These are phyloP conservation scores for Sinopyrophorus schimmeli DNA, from an alignment of 2,888 invertebrate genomes.

Conservation along the genomic window DNA sequence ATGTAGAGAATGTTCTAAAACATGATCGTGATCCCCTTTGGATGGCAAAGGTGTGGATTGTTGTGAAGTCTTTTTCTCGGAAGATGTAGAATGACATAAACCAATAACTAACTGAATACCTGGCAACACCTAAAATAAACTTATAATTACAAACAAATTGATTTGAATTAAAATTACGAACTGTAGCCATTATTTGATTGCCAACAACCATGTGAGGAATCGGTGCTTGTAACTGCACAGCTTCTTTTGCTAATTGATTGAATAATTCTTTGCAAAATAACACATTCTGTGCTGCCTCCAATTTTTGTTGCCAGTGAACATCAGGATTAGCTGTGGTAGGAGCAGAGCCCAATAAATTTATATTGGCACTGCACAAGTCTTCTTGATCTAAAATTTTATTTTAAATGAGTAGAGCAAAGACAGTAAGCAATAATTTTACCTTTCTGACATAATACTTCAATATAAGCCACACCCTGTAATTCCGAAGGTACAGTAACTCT, in stretches of 20 bases:
- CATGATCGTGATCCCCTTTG: constrained; percentile 87
- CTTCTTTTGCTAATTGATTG: constrained; percentile 91
- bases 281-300: constrained; percentile 97
- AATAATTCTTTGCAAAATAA: constrained; percentile 96
- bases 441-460: constrained; percentile 93
- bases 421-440: constrained; percentile 59
- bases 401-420: no score
- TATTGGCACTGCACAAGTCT: constrained; percentile 81
- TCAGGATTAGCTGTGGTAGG: constrained; percentile 74
- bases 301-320: constrained; percentile 91
- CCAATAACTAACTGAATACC: constrained; percentile 92
- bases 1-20: constrained; percentile 94
- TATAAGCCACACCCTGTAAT: constrained; percentile 93
- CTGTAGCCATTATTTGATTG: constrained; percentile 94
- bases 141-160: constrained; percentile 1
- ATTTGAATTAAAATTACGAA: constrained; percentile 51
- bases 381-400: constrained; percentile 72
- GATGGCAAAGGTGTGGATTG: constrained; percentile 54
- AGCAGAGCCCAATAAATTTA: constrained; percentile 77
- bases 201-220: constrained; percentile 97
- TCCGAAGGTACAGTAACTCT: constrained; percentile 93
- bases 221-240: constrained; percentile 88
- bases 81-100: constrained; percentile 81
- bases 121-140: constrained; percentile 76
- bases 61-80: constrained; percentile 58